phyloP scores from a whole-genome alignment of 1,140 invertebrate species.

The Eueides isabella region DNA sequence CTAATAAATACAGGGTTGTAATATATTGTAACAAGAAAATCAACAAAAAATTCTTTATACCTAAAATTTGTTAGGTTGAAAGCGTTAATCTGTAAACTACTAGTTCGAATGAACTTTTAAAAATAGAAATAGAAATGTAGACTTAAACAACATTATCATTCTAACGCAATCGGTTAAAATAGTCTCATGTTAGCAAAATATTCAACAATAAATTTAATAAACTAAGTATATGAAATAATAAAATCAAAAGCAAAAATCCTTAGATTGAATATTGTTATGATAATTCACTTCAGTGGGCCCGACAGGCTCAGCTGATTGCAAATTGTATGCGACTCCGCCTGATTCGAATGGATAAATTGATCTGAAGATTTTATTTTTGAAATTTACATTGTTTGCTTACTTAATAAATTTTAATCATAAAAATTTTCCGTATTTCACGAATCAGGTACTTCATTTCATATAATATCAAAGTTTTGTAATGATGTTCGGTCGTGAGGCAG shows the following conservation, averaged over 20 bases:
- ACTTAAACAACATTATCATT: no score
- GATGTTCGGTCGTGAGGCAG: no score
- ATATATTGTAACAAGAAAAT: no score
- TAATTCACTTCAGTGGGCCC: constrained; percentile 10
- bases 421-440: neutral
- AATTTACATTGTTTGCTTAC: neutral
- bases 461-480: no score
- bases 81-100: no score
- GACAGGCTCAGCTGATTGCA: constrained; percentile 7
- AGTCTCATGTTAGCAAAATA: neutral
- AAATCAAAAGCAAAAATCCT: constrained; percentile 17
- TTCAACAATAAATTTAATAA: neutral
- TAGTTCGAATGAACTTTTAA: no score
- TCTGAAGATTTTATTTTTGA: neutral
- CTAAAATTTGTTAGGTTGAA: no score
- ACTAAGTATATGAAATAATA: neutral
- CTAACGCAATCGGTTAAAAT: no score
- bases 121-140: no score
- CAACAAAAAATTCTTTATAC: no score
- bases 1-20: neutral
- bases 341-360: neutral
- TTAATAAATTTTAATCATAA: neutral
- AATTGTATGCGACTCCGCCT: constrained; percentile 4
- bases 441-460: neutral
- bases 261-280: constrained; percentile 21